Evolutionary conservation across 2,113 vertebrate species (phyloP).

Genomic region (Crotophaga sulcirostris): DNA sequence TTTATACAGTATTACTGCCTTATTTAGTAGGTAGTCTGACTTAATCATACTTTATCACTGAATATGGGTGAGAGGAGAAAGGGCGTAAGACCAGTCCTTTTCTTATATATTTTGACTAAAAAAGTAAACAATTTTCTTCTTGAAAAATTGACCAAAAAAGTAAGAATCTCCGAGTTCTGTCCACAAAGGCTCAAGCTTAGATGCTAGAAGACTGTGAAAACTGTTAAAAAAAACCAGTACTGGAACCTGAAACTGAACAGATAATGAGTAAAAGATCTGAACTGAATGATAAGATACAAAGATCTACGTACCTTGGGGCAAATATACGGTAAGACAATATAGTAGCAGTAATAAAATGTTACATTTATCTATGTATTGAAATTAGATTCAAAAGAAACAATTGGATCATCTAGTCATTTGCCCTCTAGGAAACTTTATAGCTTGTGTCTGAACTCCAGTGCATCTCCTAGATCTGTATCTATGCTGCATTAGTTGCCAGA

Average conservation of each 20-base stretch:
- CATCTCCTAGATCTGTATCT: background rate
- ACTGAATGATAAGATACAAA: background rate
- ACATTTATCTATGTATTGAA: background rate
- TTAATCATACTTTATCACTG: background rate
- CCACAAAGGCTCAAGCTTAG: background rate
- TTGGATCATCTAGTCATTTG: background rate
- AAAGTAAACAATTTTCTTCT: background rate
- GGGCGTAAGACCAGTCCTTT: background rate
- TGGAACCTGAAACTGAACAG: background rate
- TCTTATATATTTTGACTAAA: background rate
- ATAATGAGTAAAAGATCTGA: background rate
- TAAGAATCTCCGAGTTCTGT: background rate
- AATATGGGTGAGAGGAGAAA: background rate
- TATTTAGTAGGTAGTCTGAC: background rate
- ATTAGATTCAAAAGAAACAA: background rate
- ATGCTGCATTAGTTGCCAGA: background rate
- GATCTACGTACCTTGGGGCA: background rate
- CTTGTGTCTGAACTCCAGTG: background rate
- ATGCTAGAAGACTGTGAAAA: background rate
- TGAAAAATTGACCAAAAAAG: background rate
- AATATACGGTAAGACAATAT: background rate
- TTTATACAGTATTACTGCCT: background rate
- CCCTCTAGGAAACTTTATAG: background rate
- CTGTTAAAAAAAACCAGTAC: background rate
- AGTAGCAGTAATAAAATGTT: background rate